These are phyloP conservation scores for Prionailurus viverrinus DNA, from an alignment of 2,113 vertebrate species.

Conservation along the genomic window DNA sequence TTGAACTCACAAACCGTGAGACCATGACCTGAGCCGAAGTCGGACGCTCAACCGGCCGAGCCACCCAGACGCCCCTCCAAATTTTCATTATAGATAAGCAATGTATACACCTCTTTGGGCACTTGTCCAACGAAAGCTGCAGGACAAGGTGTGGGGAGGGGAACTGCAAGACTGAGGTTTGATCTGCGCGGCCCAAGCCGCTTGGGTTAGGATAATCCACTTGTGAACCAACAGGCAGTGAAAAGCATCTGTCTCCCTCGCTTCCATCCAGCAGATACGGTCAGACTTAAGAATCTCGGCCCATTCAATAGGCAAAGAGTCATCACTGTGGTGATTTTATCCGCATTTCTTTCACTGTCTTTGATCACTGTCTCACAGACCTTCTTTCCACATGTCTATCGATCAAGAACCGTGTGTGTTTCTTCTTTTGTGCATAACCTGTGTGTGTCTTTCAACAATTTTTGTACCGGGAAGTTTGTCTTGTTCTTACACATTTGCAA, in stretches of 20 bases:
- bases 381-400: not conserved
- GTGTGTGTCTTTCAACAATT: not conserved
- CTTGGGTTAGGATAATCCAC: not conserved
- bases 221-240: no score
- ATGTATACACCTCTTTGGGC: not conserved
- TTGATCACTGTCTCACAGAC: not conserved
- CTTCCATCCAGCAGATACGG: no score
- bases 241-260: not conserved
- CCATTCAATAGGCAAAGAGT: not conserved
- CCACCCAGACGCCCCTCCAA: no score
- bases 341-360: not conserved
- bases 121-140: not conserved
- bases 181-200: fast-evolving
- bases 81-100: not conserved
- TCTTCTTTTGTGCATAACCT: not conserved
- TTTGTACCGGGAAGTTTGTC: not conserved
- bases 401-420: not conserved
- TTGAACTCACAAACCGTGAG: no score
- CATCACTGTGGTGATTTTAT: not conserved
- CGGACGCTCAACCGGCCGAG: no score
- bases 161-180: not conserved
- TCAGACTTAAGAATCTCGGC: not conserved
- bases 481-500: not conserved
- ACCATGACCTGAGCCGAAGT: no score
- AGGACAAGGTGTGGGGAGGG: not conserved